phyloP scores from a whole-genome alignment of 1,140 invertebrate species.

The Aleiodes sp. region DNA sequence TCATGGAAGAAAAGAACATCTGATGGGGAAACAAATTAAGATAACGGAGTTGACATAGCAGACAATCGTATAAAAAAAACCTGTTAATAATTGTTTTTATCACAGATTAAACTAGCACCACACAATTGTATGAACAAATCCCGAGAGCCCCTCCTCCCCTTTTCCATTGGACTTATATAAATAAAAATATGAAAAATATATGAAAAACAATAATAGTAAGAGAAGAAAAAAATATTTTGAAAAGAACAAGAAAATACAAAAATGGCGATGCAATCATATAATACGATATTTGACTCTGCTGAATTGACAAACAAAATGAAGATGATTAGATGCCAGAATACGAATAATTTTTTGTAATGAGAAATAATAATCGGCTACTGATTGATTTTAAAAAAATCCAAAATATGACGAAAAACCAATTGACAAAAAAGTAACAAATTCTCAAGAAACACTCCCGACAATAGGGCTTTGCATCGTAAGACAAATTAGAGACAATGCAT shows the following conservation, averaged over 20 bases:
- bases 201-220: not conserved
- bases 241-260: too few species aligned
- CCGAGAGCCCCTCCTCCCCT: constrained; percentile 1
- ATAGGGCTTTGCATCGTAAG: constrained; percentile 33
- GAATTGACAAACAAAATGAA: constrained; percentile 19
- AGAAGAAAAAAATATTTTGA: not conserved
- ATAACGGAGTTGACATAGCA: constrained; percentile 27
- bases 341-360: constrained; percentile 14
- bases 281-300: constrained; percentile 8
- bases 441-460: constrained; percentile 15
- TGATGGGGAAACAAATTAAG: constrained; percentile 14
- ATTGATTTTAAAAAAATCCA: constrained; percentile 8
- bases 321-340: not conserved
- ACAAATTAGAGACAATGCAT: constrained; percentile 31
- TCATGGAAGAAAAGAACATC: not conserved
- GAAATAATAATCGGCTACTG: constrained; percentile 20
- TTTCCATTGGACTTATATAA: constrained; percentile 23
- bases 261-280: constrained; percentile 26
- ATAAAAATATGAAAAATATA: not conserved
- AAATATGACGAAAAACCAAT: constrained; percentile 32
- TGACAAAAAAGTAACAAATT: constrained; percentile 30
- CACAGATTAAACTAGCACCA: constrained; percentile 36
- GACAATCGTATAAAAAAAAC: constrained; percentile 37
- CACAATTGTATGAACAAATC: not conserved
- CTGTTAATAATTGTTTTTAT: constrained; percentile 26